phyloP scores from a whole-genome alignment of 2,113 vertebrate genomes.

The Asarcornis scutulata region DNA sequence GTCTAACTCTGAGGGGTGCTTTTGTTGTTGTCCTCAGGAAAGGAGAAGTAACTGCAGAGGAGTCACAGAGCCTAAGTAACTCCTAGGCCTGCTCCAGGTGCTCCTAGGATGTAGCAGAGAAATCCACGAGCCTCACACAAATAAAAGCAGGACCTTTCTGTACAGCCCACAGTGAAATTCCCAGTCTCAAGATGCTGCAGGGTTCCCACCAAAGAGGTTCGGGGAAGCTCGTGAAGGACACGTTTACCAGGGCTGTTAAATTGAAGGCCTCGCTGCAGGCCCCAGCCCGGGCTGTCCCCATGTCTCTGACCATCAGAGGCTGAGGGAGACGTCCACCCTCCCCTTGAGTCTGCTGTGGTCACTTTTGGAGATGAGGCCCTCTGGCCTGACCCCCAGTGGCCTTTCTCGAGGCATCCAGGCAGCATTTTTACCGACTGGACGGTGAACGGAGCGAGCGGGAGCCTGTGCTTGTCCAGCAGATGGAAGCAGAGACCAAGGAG shows the following conservation, averaged over 20 bases:
- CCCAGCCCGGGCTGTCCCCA: neutral
- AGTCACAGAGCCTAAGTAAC: neutral
- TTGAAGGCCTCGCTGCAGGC: neutral
- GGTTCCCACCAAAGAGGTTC: neutral
- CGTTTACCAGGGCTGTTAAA: neutral
- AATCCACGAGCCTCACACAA: neutral
- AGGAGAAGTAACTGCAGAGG: neutral
- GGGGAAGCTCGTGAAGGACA: neutral
- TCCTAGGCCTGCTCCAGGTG: neutral
- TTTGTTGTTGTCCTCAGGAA: neutral
- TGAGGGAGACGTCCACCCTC: neutral
- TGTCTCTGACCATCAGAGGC: neutral
- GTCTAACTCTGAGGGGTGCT: neutral
- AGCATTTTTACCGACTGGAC: too few species aligned
- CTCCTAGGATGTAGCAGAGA: neutral
- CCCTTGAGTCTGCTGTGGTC: neutral
- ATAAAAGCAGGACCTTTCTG: neutral
- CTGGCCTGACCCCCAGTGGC: too few species aligned
- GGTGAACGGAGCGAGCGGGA: neutral
- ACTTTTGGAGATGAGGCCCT: neutral
- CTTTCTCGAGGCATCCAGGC: too few species aligned
- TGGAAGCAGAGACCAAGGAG: conserved; percentile 69
- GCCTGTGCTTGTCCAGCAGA: conserved; percentile 68
- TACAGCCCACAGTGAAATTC: neutral
- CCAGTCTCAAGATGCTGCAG: neutral